These are phyloP conservation scores for Myotis davidii DNA, from an alignment of 2,113 vertebrate species.

Conservation along the genomic window DNA sequence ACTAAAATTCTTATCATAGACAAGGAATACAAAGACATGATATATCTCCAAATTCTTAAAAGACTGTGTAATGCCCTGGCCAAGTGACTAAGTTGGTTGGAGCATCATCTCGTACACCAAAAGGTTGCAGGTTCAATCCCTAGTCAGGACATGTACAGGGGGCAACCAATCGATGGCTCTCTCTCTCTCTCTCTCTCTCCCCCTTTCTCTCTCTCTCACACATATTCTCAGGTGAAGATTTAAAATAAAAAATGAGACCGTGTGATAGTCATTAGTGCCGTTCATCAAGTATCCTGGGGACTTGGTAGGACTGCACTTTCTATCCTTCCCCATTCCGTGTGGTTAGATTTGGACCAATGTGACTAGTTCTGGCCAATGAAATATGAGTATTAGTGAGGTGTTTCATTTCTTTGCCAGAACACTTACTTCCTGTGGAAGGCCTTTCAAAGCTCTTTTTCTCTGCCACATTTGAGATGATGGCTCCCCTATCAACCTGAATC, in stretches of 20 bases:
- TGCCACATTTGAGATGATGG: neutral
- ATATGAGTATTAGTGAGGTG: neutral
- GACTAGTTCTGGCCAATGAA: neutral
- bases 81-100: neutral
- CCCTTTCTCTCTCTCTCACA: no score
- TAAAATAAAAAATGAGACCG: no score
- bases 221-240: no score
- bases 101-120: neutral
- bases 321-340: fast-evolving
- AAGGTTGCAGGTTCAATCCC: neutral
- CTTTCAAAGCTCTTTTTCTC: neutral
- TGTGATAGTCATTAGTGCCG: neutral
- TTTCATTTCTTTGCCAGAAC: neutral
- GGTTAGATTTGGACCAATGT: neutral
- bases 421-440: neutral
- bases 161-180: neutral
- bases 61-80: neutral
- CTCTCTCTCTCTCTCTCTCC: no score
- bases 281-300: neutral
- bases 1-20: neutral
- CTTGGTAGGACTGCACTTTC: neutral
- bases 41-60: neutral
- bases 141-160: neutral
- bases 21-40: conserved; percentile 32
- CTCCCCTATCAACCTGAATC: neutral